These are phyloP conservation scores for Diadumene lineata DNA, from an alignment of 92 coral and sea anemone species.

Conservation along the genomic window DNA sequence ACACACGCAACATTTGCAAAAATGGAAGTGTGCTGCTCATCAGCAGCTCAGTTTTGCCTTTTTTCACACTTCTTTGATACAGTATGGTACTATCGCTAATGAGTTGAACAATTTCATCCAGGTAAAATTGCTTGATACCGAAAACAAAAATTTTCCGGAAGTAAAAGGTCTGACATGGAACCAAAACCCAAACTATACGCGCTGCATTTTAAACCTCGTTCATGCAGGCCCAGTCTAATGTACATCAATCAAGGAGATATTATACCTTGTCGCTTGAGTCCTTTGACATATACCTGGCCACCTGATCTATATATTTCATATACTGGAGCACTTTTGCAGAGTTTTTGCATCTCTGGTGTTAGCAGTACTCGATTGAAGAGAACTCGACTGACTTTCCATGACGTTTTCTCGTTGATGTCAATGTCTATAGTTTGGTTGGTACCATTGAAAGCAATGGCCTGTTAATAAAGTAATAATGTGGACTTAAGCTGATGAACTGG, in stretches of 20 bases:
- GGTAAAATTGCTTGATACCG: too few species aligned
- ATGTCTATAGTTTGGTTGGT: slow-evolving; percentile 23
- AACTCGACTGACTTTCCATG: slow-evolving; percentile 14
- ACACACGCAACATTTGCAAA: too few species aligned
- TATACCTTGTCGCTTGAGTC: slow-evolving; percentile 35
- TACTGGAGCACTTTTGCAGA: slow-evolving; percentile 18
- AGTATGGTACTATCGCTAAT: too few species aligned
- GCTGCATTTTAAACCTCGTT: too few species aligned
- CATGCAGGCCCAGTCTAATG: too few species aligned
- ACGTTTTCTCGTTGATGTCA: slow-evolving; percentile 23
- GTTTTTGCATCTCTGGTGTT: slow-evolving; percentile 15
- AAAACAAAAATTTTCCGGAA: too few species aligned
- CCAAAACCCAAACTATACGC: too few species aligned
- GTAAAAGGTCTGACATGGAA: too few species aligned
- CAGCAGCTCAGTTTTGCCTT: too few species aligned
- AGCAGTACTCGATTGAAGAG: slow-evolving; percentile 12
- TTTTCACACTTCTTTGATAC: too few species aligned
- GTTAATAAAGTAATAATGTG: background rate
- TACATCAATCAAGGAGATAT: background rate
- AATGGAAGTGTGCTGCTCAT: too few species aligned
- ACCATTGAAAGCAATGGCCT: slow-evolving; percentile 31
- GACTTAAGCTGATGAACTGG: background rate
- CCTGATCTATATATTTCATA: slow-evolving; percentile 10
- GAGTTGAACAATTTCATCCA: too few species aligned
- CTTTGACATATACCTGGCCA: slow-evolving; percentile 24